Conservation (phyloP, 2,888 invertebrate genomes). For the Sylvicola cinctus region DNA sequence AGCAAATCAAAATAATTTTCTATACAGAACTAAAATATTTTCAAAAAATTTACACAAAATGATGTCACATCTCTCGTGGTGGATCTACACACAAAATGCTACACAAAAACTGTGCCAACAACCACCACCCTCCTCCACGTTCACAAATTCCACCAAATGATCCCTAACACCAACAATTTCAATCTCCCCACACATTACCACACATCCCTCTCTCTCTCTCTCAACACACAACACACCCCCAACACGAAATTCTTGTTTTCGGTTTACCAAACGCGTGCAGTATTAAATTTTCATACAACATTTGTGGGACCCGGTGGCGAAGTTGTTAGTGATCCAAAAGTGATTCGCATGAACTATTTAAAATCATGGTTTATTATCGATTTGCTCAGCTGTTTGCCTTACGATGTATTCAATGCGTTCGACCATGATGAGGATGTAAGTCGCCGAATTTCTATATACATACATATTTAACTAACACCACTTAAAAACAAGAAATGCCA, state of each 20-base stretch:
- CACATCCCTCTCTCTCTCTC: too few relatives aligned
- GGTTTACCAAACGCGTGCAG: conserved; percentile 19
- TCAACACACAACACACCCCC: neutral
- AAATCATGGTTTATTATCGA: conserved; percentile 99
- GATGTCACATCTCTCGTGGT: too few relatives aligned
- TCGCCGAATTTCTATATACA: conserved; percentile 13
- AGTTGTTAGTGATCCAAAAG: conserved; percentile 97
- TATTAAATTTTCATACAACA: conserved; percentile 99
- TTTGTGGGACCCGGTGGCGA: conserved; percentile 94
- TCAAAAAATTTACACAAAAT: too few relatives aligned
- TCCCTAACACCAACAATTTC: too few relatives aligned
- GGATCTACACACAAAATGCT: too few relatives aligned
- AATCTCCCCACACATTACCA: too few relatives aligned
- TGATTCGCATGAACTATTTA: conserved; percentile 95
- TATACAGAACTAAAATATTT: too few relatives aligned
- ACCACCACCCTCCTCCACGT: too few relatives aligned
- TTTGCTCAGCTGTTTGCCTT: conserved; percentile 94
- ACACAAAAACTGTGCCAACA: too few relatives aligned
- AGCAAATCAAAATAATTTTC: neutral
- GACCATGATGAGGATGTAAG: conserved; percentile 94
- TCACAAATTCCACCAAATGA: too few relatives aligned
- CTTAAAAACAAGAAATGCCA: neutral
- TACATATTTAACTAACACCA: neutral
- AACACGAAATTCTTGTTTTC: neutral
- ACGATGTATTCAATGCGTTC: conserved; percentile 99